Percentiles rank a stretch among this genome's conserved stretches.
Conservation (phyloP, 1,140 invertebrate species). For the Anastatus disparis region DNA sequence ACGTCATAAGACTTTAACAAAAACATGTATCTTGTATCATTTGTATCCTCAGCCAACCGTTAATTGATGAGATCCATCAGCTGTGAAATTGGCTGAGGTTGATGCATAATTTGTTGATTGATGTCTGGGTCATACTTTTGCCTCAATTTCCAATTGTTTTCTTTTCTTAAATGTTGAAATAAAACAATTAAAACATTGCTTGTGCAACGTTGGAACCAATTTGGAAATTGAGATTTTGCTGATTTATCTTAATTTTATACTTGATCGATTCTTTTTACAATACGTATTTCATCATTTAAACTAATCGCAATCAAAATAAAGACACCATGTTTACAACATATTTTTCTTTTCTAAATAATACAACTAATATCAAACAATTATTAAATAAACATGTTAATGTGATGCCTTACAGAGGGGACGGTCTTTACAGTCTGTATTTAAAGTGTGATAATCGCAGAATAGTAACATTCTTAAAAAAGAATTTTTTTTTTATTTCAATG, state of each 20-base stretch:
- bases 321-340: not conserved
- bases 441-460: slow-evolving; percentile 16
- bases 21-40: not conserved
- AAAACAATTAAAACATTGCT: too few relatives aligned
- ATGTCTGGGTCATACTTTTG: too few relatives aligned
- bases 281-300: not conserved
- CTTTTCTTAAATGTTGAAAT: too few relatives aligned
- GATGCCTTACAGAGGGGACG: slow-evolving; percentile 28
- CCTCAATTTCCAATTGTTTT: too few relatives aligned
- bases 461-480: slow-evolving; percentile 10
- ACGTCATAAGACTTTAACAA: not conserved
- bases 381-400: slow-evolving; percentile 9
- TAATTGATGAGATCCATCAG: too few relatives aligned
- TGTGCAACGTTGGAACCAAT: too few relatives aligned
- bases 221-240: too few relatives aligned
- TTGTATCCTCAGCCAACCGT: too few relatives aligned
- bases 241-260: too few relatives aligned
- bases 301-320: slow-evolving; percentile 5
- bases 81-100: too few relatives aligned
- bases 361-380: slow-evolving; percentile 5
- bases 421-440: slow-evolving; percentile 31
- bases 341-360: not conserved
- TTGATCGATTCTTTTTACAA: too few relatives aligned
- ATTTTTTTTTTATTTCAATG: not conserved
- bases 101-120: too few relatives aligned